phyloP scores from a whole-genome alignment of 2,797 vertebrate species.

The Myotis pilosus region DNA sequence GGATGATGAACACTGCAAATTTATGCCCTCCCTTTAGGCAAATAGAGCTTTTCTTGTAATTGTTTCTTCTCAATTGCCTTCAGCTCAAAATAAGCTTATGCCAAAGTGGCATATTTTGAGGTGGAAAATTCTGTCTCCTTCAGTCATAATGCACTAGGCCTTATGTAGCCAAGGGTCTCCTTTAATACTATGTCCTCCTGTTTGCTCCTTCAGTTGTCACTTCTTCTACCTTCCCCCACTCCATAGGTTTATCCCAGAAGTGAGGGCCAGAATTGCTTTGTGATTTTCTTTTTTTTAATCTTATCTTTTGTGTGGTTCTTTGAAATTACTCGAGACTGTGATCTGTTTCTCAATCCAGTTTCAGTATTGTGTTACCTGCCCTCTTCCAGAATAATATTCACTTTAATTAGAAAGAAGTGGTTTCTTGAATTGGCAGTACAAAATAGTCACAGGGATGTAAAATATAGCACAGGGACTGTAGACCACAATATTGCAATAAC shows the following conservation, averaged over 20 bases:
- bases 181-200: background rate
- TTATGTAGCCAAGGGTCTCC: background rate
- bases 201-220: background rate
- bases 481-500: background rate
- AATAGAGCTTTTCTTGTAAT: background rate
- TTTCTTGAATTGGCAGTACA: background rate
- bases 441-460: background rate
- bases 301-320: background rate
- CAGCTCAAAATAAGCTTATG: background rate
- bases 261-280: background rate
- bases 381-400: background rate
- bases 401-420: constrained; percentile 10
- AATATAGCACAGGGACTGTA: no score
- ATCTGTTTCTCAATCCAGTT: background rate
- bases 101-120: background rate
- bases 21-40: background rate
- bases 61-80: background rate
- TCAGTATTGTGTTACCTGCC: background rate
- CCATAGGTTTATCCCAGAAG: background rate
- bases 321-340: background rate
- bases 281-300: background rate
- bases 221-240: background rate
- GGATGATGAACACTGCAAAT: background rate
- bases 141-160: background rate
- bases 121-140: background rate